Evolutionary conservation across 2,113 vertebrate species (phyloP), one percentile per base, ranked within the genome.

Genomic region (Calyptommatus sinebrachiatus): DNA sequence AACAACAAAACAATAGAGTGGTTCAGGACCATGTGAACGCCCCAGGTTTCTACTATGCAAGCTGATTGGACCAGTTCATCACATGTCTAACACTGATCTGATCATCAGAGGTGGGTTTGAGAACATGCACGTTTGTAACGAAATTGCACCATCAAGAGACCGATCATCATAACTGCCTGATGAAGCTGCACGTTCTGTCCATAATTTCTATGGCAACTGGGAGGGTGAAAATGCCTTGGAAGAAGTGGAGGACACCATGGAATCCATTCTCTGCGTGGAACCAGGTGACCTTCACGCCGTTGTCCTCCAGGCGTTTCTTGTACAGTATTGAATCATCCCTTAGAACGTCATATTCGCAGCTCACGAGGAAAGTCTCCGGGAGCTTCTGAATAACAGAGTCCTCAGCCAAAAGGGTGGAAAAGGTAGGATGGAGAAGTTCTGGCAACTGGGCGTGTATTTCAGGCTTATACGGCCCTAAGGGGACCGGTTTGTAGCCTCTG

Each of bases 401-500:
- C 28, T 66, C 65, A 4, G 28, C 65, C 5, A 66, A 7, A 16
- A 66, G 65, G 12, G 65, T 5, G 28, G n/a, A 66, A 16, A 29
- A 29, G 4, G 5, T 66, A 1, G 28, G 4, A 1, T 66, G 4
- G 12, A 66, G 65, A 12, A 29, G 3, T 28, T 29, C 28, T 66
- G 65, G 29, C 16, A 66, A 29, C 2, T n/a, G 65, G 11, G 28
- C 65, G 29, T 96, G 93, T 24, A 93, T 92, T 22, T 92, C 91
- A 0, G 92, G 93, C 5, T 96, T 91, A 22, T 94, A 87, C 0
- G 86, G 28, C 0, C 68, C 21, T 1, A 0, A 5, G 46, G 85
- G 71, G 2, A 8, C 73, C 1, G 80, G 84, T 2, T 0, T 1
- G 22, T 91, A 92, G 28, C 93, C 92, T 75, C 85, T 85, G 1